Percentiles rank a stretch among this genome's conserved stretches.
Conservation (phyloP, 2,113 vertebrate genomes). For the Megaceryle torquata region DNA sequence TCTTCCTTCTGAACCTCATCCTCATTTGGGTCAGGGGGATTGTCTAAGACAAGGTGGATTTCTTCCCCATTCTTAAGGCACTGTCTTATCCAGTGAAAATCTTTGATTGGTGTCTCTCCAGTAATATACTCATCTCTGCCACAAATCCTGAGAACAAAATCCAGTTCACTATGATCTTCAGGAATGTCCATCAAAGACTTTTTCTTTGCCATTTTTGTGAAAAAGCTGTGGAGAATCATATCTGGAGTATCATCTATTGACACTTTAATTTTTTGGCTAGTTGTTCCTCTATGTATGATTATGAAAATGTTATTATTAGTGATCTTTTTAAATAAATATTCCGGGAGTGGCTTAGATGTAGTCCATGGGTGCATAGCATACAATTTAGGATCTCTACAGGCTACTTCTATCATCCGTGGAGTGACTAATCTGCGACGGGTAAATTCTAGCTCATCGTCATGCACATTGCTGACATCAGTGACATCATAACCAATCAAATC, state of each 20-base stretch:
- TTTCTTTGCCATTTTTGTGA: slow-evolving; percentile 90
- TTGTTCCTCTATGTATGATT: slow-evolving; percentile 87
- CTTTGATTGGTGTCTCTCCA: slow-evolving; percentile 86
- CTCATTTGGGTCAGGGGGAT: slow-evolving; percentile 80
- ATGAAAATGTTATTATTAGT: slow-evolving; percentile 85
- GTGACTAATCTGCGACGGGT: slow-evolving; percentile 92
- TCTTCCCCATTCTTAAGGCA: slow-evolving; percentile 94
- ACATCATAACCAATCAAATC: slow-evolving; percentile 95
- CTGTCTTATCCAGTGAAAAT: slow-evolving; percentile 94
- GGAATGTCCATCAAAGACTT: slow-evolving; percentile 88
- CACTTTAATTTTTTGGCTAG: slow-evolving; percentile 94
- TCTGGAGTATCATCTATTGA: slow-evolving; percentile 88
- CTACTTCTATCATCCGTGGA: slow-evolving; percentile 87
- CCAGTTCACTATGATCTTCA: slow-evolving; percentile 81
- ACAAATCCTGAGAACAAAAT: slow-evolving; percentile 92
- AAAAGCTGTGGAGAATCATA: slow-evolving; percentile 87
- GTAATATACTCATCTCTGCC: slow-evolving; percentile 94
- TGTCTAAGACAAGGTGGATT: slow-evolving; percentile 91
- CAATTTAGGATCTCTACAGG: slow-evolving; percentile 84
- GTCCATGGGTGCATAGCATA: slow-evolving; percentile 97
- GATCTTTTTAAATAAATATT: slow-evolving; percentile 87
- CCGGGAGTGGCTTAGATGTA: slow-evolving; percentile 85
- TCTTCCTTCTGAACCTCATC: slow-evolving; percentile 93
- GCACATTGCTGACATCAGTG: slow-evolving; percentile 93
- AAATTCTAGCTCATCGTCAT: slow-evolving; percentile 96